Evolutionary conservation across 2,113 vertebrate genomes (phyloP), one percentile per base, ranked within the genome.

Genomic region (Scartelaos histophorus): DNA sequence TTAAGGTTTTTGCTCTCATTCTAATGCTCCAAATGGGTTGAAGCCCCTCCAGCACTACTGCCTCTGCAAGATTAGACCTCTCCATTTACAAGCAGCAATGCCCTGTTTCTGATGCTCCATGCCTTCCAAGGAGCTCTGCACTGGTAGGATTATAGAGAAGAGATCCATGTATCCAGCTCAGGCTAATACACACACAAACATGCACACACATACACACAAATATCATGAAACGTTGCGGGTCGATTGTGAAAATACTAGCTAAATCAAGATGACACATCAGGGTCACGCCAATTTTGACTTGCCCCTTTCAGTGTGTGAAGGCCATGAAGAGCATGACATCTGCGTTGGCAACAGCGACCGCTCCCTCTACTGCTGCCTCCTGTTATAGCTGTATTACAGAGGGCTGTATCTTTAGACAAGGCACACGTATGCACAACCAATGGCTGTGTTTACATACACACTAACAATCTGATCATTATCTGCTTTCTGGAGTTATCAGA

Each of bases 231-330:
- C 72, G 51, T 85, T 43, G 76, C 70, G 60, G 47, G 76, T 68
- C 43, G 66, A 73, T 80, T 19, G 9, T 22, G 71, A 83, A 83
- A 74, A 75, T 43, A 65, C 69, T 74, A 80, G 82, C 88, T 85
- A 87, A 91, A 88, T 88, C 82, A 71, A 81, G 77, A 88, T 81
- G 88, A 90, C 90, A 88, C 88, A 89, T 89, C 86, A 80, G 89
- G 88, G 90, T 91, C 87, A 87, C 11, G 82, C 77, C 83, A 84
- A 83, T 90, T 75, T 87, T 69, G 29, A 60, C 87, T 79, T 46
- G 70, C 84, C 81, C 80, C 75, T 70, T 76, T 83, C 76, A 80
- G 74, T 74, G 85, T 89, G 85, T 70, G 80, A 88, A 87, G 90
- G 87, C 90, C 86, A 80, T 78, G 73, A 88, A 85, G 86, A 91